Percentiles rank a stretch among this genome's conserved stretches.
Conservation (phyloP, 1,140 invertebrate species). For the Neuroterus valhalla region DNA sequence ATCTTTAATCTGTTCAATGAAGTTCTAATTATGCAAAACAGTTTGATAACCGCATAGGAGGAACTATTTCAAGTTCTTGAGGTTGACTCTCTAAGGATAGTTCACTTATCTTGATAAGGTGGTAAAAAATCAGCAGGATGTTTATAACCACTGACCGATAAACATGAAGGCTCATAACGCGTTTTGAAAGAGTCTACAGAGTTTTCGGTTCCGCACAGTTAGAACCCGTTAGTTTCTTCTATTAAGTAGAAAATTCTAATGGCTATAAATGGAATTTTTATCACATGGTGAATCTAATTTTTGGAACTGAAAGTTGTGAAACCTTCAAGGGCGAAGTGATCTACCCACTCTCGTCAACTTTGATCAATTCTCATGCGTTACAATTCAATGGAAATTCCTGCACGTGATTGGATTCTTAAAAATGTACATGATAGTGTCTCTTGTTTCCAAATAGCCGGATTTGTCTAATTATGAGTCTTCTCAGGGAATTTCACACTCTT, state of each 20-base stretch:
- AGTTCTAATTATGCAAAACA: too few species aligned
- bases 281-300: background rate
- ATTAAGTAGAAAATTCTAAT: too few species aligned
- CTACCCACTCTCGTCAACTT: background rate
- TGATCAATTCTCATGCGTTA: background rate
- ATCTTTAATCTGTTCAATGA: too few species aligned
- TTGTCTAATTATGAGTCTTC: too few species aligned
- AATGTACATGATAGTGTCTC: background rate
- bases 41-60: too few species aligned
- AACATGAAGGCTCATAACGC: background rate
- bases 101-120: too few species aligned
- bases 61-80: too few species aligned
- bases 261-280: background rate
- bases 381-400: constrained; percentile 16
- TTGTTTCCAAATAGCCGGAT: too few species aligned
- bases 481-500: too few species aligned
- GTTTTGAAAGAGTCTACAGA: constrained; percentile 5
- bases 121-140: background rate
- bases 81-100: too few species aligned
- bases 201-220: too few species aligned
- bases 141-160: background rate
- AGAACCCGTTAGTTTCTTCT: too few species aligned
- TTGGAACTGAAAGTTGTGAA: background rate
- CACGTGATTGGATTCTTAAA: background rate
- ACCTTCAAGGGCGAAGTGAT: background rate